Conservation (phyloP, 2,113 vertebrate species). For the Semnornis frantzii region DNA sequence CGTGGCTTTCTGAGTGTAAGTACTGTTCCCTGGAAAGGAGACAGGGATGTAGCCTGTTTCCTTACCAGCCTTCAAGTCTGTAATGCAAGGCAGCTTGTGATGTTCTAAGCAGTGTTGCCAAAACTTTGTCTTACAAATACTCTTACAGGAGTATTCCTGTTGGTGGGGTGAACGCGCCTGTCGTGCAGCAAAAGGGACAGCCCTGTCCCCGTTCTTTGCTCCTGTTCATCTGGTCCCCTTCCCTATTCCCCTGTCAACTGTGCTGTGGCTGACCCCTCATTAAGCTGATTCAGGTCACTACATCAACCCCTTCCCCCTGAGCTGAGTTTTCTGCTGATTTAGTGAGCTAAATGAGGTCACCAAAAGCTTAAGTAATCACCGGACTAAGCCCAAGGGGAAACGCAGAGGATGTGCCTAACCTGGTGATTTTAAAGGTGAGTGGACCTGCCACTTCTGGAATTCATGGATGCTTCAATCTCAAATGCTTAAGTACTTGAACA, state of each 20-base stretch:
- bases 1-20: not conserved
- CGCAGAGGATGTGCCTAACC: not conserved
- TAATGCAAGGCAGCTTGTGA: not conserved
- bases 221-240: not conserved
- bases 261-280: not conserved
- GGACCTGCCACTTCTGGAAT: not conserved
- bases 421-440: not conserved
- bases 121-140: not conserved
- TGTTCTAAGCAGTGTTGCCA: not conserved
- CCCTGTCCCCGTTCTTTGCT: not conserved
- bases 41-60: not conserved
- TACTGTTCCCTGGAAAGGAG: not conserved
- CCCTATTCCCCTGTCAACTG: fast-evolving
- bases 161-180: not conserved
- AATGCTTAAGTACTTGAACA: too few species aligned
- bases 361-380: not conserved
- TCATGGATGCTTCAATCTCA: not conserved
- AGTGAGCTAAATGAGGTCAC: not conserved
- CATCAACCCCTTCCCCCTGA: not conserved
- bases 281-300: not conserved
- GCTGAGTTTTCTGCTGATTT: not conserved
- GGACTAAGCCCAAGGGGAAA: not conserved
- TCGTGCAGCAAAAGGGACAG: not conserved
- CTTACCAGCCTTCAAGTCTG: not conserved
- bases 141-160: not conserved